Evolutionary conservation across 2,113 vertebrate genomes (phyloP).

Genomic region (Datnioides undecimradiatus): DNA sequence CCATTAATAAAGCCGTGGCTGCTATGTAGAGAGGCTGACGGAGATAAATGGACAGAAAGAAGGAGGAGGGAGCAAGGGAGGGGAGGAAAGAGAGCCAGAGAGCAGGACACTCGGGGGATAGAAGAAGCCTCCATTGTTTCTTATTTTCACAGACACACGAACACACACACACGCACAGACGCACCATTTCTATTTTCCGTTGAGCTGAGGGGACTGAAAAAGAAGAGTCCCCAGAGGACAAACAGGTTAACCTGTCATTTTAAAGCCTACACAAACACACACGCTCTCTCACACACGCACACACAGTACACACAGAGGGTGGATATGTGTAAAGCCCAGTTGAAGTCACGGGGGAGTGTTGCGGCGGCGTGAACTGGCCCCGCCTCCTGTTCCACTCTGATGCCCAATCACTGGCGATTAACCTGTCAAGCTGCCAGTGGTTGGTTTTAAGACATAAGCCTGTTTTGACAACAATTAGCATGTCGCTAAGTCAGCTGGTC

Average conservation of each 20-base stretch:
- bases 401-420: too few relatives aligned
- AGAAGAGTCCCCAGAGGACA: constrained; percentile 58
- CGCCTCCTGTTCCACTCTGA: too few relatives aligned
- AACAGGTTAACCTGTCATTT: constrained; percentile 69
- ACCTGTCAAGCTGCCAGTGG: too few relatives aligned
- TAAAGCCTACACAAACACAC: constrained; percentile 31
- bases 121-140: constrained; percentile 66
- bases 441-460: too few relatives aligned
- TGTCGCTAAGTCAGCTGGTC: too few relatives aligned
- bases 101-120: constrained; percentile 60
- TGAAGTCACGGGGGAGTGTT: too few relatives aligned
- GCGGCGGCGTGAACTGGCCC: too few relatives aligned
- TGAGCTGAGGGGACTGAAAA: constrained; percentile 29
- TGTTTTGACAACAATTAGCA: too few relatives aligned
- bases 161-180: constrained; percentile 25
- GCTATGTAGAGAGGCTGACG: constrained; percentile 66
- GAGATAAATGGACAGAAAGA: constrained; percentile 74
- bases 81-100: constrained; percentile 41
- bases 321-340: too few relatives aligned
- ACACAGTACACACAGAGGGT: not conserved
- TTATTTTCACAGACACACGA: constrained; percentile 30
- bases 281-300: not conserved
- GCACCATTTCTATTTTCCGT: constrained; percentile 53
- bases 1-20: constrained; percentile 65
- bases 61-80: constrained; percentile 8